A percentile compares a stretch with the other conserved stretches of the same genome.
Conservation (phyloP, 2,797 vertebrate genomes). For the Tarsius wallacei region DNA sequence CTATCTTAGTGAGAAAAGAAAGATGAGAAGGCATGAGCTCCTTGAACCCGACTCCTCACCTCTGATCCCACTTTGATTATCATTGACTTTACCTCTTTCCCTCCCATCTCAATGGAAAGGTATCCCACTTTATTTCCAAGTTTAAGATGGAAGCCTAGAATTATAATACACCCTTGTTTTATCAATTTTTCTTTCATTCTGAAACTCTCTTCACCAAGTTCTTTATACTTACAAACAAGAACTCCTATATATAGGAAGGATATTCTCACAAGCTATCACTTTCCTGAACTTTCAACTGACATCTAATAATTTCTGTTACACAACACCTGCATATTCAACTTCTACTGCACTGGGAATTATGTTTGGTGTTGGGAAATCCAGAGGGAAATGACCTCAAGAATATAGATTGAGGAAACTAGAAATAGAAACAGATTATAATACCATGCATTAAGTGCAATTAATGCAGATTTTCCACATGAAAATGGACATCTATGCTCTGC, state of each 20-base stretch:
- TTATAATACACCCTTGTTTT: background rate
- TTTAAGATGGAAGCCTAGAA: background rate
- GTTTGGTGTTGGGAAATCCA: background rate
- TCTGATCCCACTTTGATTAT: background rate
- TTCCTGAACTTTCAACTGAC: background rate
- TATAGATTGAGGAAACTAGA: background rate
- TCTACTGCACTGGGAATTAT: background rate
- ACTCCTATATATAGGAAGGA: background rate
- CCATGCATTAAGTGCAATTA: background rate
- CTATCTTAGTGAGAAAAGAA: background rate
- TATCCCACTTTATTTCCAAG: background rate
- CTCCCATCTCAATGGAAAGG: background rate
- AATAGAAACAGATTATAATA: background rate
- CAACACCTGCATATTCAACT: background rate
- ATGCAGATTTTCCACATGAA: background rate
- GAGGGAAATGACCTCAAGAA: background rate
- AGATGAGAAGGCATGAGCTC: no score
- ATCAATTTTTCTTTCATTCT: constrained; percentile 34
- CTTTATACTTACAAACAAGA: background rate
- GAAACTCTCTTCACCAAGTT: background rate
- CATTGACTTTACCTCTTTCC: background rate
- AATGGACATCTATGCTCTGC: background rate
- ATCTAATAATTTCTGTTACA: background rate
- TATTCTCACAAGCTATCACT: background rate
- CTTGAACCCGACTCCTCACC: background rate